phyloP scores from a whole-genome alignment of 1,140 invertebrate species.

The Marisa cornuarietis region DNA sequence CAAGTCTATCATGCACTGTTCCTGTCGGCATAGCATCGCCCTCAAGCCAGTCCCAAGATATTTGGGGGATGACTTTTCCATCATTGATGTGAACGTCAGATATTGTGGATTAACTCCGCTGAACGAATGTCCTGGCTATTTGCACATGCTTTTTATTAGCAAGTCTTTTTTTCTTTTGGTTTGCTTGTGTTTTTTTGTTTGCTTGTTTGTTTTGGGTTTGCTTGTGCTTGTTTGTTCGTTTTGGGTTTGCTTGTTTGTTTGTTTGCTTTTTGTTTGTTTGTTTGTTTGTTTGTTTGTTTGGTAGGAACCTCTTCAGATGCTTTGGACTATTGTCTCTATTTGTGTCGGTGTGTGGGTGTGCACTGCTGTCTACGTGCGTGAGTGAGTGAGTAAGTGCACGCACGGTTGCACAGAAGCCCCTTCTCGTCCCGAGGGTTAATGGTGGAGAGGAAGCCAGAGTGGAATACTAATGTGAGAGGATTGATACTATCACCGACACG shows the following conservation, averaged over 20 bases:
- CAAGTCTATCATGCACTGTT: too few relatives aligned
- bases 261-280: slow-evolving; percentile 6
- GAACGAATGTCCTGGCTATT: neutral
- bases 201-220: neutral
- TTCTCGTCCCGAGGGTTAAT: neutral
- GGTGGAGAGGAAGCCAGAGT: neutral
- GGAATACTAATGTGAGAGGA: neutral
- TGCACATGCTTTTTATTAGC: neutral
- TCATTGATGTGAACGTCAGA: neutral
- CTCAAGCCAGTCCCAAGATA: too few relatives aligned
- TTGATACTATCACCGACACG: neutral
- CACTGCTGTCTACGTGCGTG: neutral
- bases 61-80: too few relatives aligned
- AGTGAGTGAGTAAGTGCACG: neutral
- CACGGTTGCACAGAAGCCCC: neutral
- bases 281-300: neutral
- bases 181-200: neutral
- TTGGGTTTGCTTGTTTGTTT: neutral
- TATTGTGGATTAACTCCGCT: neutral
- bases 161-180: neutral
- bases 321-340: neutral
- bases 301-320: neutral
- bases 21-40: too few relatives aligned
- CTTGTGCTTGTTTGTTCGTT: neutral
- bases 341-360: slow-evolving; percentile 1